A percentile compares a stretch with the other conserved stretches of the same genome.
Evolutionary conservation across 2,888 invertebrate genomes (phyloP).

Genomic region (Habrosyne pyritoides): DNA sequence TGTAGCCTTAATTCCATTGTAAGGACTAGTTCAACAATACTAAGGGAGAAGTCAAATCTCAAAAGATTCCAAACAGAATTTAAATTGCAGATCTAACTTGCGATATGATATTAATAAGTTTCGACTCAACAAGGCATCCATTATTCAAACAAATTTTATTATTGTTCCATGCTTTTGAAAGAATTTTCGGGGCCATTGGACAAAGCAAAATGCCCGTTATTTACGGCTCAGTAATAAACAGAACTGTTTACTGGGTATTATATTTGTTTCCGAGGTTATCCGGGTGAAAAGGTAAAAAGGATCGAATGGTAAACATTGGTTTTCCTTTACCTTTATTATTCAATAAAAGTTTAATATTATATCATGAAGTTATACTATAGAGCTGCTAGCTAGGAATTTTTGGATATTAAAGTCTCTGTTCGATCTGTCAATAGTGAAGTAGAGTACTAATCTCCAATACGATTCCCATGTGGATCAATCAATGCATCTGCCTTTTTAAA

Average conservation of each 20-base stretch:
- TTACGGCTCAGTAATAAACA: slow-evolving; percentile 21
- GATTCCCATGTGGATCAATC: slow-evolving; percentile 21
- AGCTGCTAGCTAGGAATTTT: too few relatives aligned
- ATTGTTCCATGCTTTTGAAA: background rate
- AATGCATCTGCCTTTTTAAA: slow-evolving; percentile 6
- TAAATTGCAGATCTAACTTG: too few relatives aligned
- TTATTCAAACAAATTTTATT: background rate
- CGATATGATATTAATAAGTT: too few relatives aligned
- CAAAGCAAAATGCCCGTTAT: background rate
- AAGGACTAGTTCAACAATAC: too few relatives aligned
- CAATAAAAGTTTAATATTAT: background rate
- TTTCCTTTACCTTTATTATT: slow-evolving; percentile 20
- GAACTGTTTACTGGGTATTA: slow-evolving; percentile 20
- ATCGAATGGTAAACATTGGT: slow-evolving; percentile 21
- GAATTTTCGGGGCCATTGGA: background rate
- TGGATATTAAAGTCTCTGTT: too few relatives aligned
- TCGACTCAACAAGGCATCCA: background rate
- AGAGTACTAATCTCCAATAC: too few relatives aligned
- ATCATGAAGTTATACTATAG: too few relatives aligned
- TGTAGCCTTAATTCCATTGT: too few relatives aligned
- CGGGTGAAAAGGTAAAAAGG: slow-evolving; percentile 15
- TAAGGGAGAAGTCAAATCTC: too few relatives aligned
- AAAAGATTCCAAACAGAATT: too few relatives aligned
- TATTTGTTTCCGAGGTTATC: slow-evolving; percentile 13
- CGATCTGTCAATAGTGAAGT: too few relatives aligned